These are phyloP conservation scores for Tor tambroides DNA, from an alignment of 2,113 vertebrate species.

Conservation along the genomic window DNA sequence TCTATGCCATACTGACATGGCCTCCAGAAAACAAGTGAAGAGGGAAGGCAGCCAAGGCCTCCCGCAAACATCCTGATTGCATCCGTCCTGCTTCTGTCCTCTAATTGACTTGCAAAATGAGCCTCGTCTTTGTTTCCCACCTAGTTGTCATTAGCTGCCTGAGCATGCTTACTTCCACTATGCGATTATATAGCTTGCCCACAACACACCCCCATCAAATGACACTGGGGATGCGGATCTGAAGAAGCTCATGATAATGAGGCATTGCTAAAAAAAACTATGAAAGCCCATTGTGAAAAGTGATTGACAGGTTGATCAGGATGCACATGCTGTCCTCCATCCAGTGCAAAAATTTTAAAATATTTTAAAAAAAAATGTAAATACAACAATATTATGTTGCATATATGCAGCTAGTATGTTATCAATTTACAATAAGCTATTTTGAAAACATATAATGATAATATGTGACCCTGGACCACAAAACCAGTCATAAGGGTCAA, in stretches of 20 bases:
- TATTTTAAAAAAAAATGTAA: neutral
- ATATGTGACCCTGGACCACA: too few relatives aligned
- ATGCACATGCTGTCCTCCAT: neutral
- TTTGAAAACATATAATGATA: too few relatives aligned
- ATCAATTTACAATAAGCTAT: too few relatives aligned
- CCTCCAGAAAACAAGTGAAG: neutral
- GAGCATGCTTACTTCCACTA: neutral
- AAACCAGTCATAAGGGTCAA: too few relatives aligned
- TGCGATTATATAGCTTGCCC: neutral
- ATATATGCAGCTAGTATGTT: too few relatives aligned
- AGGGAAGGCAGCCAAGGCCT: neutral
- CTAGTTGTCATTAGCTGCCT: neutral
- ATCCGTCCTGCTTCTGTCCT: slow-evolving; percentile 25
- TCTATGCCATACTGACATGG: neutral
- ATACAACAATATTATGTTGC: neutral
- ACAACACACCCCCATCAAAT: neutral
- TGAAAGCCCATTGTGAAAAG: neutral
- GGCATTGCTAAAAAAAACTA: neutral
- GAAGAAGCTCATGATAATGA: neutral
- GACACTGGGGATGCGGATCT: neutral
- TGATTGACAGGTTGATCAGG: neutral
- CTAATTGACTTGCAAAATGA: slow-evolving; percentile 37
- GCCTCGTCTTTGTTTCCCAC: slow-evolving; percentile 8
- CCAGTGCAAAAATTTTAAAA: too few relatives aligned
- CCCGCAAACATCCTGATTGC: neutral